These are phyloP conservation scores for Melangyna quadrimaculata DNA, from an alignment of 2,888 invertebrate genomes.

Conservation along the genomic window DNA sequence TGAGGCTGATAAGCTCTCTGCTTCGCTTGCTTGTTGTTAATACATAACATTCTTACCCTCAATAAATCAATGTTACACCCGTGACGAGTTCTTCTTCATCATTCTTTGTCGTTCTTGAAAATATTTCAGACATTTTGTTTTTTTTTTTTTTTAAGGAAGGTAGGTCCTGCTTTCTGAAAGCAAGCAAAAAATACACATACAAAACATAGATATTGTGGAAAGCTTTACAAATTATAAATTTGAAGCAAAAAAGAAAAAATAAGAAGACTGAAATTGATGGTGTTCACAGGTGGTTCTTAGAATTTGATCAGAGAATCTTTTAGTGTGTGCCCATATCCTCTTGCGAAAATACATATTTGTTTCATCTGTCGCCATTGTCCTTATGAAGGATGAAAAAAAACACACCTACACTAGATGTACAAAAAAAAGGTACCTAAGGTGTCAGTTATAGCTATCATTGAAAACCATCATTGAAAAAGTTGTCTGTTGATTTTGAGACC, in stretches of 20 bases:
- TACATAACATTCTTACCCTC: constrained; percentile 52
- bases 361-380: neutral
- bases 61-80: constrained; percentile 65
- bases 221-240: constrained; percentile 53
- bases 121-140: constrained; percentile 16
- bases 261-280: constrained; percentile 39
- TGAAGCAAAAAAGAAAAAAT: neutral
- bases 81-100: constrained; percentile 43
- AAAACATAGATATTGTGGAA: neutral
- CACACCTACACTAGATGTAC: neutral
- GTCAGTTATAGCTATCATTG: too few species aligned
- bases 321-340: neutral
- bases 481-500: too few species aligned
- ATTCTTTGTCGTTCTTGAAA: constrained; percentile 10
- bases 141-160: neutral
- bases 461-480: too few species aligned
- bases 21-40: constrained; percentile 25
- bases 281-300: constrained; percentile 47
- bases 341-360: neutral
- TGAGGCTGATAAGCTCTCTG: constrained; percentile 38
- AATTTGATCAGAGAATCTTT: constrained; percentile 37
- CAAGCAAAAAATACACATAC: neutral
- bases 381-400: neutral
- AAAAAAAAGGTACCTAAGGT: too few species aligned
- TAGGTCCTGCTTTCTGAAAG: neutral